A percentile compares a stretch with the other conserved stretches of the same genome.
These are phyloP conservation scores for Phylloscopus whistleri DNA, from an alignment of 2,113 vertebrate species.

Conservation along the genomic window DNA sequence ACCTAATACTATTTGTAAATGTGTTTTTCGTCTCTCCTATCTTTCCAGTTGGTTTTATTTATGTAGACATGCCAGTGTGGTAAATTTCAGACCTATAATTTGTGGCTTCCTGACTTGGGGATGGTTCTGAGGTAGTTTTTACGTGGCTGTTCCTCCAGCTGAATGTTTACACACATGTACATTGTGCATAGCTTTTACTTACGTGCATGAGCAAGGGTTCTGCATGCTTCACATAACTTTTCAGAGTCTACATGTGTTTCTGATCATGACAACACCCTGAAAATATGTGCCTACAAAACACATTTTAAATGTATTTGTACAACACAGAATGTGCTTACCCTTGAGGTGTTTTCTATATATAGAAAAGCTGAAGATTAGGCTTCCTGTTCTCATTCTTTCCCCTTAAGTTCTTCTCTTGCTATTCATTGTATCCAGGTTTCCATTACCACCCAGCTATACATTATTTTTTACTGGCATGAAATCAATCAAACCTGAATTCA, in stretches of 20 bases:
- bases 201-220: constrained; percentile 30
- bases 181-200: constrained; percentile 23
- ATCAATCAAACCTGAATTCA: neutral
- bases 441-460: neutral
- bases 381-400: constrained; percentile 2
- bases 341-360: constrained; percentile 58
- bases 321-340: constrained; percentile 43
- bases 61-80: constrained; percentile 45
- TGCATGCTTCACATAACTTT: constrained; percentile 67
- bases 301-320: constrained; percentile 60
- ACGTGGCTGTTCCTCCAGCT: constrained; percentile 59
- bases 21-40: neutral
- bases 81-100: constrained; percentile 72
- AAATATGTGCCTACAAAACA: constrained; percentile 71
- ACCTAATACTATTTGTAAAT: constrained; percentile 56
- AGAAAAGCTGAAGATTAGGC: constrained; percentile 57
- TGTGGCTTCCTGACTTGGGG: constrained; percentile 72
- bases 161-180: constrained; percentile 66
- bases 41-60: constrained; percentile 70
- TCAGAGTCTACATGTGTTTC: constrained; percentile 68
- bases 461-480: constrained; percentile 24
- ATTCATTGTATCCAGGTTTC: constrained; percentile 6
- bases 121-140: constrained; percentile 46
- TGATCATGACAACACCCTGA: constrained; percentile 57
- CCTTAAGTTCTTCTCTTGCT: neutral